A percentile compares a stretch with the other conserved stretches of the same genome.
These are phyloP conservation scores for Catocala nupta DNA, from an alignment of 2,888 invertebrate species.

Conservation along the genomic window DNA sequence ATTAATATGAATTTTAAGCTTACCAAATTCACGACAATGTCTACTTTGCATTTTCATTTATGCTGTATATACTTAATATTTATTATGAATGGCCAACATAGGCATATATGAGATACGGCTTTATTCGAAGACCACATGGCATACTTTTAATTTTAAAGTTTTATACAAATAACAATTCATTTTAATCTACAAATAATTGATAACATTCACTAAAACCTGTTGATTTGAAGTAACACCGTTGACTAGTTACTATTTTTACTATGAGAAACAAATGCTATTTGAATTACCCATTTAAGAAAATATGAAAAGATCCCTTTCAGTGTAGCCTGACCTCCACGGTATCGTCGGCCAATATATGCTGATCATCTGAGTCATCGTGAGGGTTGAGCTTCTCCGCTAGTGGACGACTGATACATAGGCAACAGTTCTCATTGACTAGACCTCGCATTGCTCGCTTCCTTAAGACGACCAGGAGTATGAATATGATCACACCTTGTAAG, in stretches of 20 bases:
- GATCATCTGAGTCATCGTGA: conserved; percentile 76
- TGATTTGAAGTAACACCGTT: conserved; percentile 6
- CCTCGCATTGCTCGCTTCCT: conserved; percentile 86
- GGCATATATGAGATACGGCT: too few species aligned
- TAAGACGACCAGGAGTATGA: conserved; percentile 87
- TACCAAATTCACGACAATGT: too few species aligned
- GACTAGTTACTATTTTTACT: conserved; percentile 18
- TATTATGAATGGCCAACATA: too few species aligned
- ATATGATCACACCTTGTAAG: conserved; percentile 89
- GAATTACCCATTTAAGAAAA: background rate
- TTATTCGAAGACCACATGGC: too few species aligned
- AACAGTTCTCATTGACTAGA: conserved; percentile 77
- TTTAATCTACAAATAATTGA: too few species aligned
- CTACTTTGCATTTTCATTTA: too few species aligned
- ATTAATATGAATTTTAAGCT: too few species aligned
- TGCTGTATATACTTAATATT: too few species aligned
- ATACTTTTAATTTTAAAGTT: too few species aligned
- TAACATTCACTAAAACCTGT: too few species aligned
- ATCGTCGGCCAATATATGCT: conserved; percentile 75
- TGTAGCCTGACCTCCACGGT: conserved; percentile 81
- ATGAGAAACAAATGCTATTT: conserved; percentile 7
- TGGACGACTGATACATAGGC: conserved; percentile 65
- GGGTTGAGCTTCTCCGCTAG: conserved; percentile 76
- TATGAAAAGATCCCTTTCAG: conserved; percentile 42
- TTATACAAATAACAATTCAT: too few species aligned